phyloP scores from a whole-genome alignment of 35 echinoderm and acorn worm genomes.

The Patiria miniata region DNA sequence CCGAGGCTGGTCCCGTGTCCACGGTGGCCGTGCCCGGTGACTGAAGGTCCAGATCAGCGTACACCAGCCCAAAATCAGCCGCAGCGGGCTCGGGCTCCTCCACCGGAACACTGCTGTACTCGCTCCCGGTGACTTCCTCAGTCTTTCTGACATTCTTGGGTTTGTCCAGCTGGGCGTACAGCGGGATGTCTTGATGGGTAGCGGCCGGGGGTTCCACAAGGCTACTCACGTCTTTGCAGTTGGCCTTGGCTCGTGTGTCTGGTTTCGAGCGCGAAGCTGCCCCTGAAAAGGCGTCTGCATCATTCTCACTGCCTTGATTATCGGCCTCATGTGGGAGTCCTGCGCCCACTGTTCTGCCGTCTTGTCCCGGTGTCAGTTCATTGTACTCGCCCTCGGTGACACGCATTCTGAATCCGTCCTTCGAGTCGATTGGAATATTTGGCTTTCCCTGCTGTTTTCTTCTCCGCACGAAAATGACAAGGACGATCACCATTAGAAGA shows the following conservation, averaged over 20 bases:
- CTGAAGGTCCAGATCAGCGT: not conserved
- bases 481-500: not conserved
- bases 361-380: not conserved
- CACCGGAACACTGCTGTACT: not conserved
- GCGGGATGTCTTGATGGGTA: not conserved
- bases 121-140: not conserved
- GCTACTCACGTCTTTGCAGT: too few relatives aligned
- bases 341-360: not conserved
- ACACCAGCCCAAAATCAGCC: not conserved
- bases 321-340: not conserved
- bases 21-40: too few relatives aligned
- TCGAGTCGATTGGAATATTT: not conserved
- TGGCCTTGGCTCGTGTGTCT: not conserved
- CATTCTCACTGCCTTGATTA: not conserved
- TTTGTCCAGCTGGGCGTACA: not conserved
- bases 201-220: not conserved
- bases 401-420: not conserved
- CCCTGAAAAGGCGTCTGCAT: not conserved
- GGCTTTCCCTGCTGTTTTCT: not conserved
- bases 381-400: not conserved
- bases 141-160: not conserved
- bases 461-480: not conserved
- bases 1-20: too few relatives aligned
- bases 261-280: not conserved
- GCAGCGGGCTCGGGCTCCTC: not conserved